Evolutionary conservation across 2,797 vertebrate species (phyloP).

Genomic region (Potorous gilbertii): DNA sequence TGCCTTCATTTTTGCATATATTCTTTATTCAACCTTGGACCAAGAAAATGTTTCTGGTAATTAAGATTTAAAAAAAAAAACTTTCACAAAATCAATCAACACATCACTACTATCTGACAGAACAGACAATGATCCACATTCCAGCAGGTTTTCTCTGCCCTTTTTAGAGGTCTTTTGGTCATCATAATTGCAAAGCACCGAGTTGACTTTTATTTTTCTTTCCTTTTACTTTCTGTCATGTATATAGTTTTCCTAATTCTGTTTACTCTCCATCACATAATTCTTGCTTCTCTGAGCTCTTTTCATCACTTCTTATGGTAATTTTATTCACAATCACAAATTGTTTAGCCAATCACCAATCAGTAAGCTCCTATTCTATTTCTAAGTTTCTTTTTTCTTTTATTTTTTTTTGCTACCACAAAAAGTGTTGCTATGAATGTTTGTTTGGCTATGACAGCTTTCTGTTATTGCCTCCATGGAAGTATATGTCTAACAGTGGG

Average conservation of each 20-base stretch:
- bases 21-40: background rate
- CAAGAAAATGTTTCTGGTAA: background rate
- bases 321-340: background rate
- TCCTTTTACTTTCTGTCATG: background rate
- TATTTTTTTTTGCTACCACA: background rate
- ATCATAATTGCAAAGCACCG: background rate
- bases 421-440: background rate
- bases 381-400: background rate
- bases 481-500: background rate
- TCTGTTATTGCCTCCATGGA: background rate
- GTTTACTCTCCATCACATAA: background rate
- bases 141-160: background rate
- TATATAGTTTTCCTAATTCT: background rate
- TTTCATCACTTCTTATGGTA: background rate
- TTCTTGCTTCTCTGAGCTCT: background rate
- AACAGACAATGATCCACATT: background rate
- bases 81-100: background rate
- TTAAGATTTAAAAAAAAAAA: background rate
- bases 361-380: background rate
- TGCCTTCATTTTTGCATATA: background rate
- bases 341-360: background rate
- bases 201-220: background rate
- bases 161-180: background rate
- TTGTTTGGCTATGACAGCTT: background rate
- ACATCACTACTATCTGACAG: background rate